Percentiles rank a stretch among this genome's conserved stretches.
Evolutionary conservation across 2,888 invertebrate genomes (phyloP).

Genomic region (Leucophora obtusa): DNA sequence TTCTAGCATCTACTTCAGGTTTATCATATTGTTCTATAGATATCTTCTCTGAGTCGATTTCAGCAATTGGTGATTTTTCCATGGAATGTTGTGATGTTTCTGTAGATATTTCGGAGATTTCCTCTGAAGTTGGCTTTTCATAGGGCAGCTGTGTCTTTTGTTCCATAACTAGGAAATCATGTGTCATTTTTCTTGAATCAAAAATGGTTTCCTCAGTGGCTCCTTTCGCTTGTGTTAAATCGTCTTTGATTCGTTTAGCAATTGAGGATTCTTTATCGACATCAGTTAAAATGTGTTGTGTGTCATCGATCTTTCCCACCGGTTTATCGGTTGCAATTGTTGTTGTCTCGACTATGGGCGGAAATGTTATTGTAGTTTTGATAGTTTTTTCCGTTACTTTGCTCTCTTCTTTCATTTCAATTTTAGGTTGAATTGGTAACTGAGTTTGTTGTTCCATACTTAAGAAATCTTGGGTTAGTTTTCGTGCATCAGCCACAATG

Average conservation of each 20-base stretch:
- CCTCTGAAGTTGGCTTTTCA: conserved; percentile 30
- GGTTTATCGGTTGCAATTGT: conserved; percentile 5
- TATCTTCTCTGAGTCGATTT: conserved; percentile 34
- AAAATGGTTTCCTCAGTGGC: not conserved
- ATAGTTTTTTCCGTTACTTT: conserved; percentile 63
- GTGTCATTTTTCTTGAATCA: conserved; percentile 64
- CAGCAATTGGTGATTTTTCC: conserved; percentile 27
- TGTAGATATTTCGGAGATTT: conserved; percentile 21
- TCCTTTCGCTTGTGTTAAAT: not conserved
- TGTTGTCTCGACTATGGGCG: conserved; percentile 41
- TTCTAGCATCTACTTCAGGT: conserved; percentile 61
- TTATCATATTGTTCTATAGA: conserved; percentile 27
- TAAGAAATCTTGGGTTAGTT: conserved; percentile 71
- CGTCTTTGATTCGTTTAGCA: not conserved
- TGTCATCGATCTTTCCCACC: not conserved
- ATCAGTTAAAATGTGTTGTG: not conserved
- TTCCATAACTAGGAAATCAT: conserved; percentile 50
- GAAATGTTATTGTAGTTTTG: conserved; percentile 56
- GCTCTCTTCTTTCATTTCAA: conserved; percentile 52
- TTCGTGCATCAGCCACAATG: conserved; percentile 65
- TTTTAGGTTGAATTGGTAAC: conserved; percentile 58
- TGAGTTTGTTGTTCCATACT: conserved; percentile 72
- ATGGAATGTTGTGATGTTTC: conserved; percentile 34
- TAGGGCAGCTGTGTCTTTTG: conserved; percentile 66
- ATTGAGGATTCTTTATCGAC: not conserved